Evolutionary conservation across 2,888 invertebrate species (phyloP).

Genomic region (Eilema sororculum): DNA sequence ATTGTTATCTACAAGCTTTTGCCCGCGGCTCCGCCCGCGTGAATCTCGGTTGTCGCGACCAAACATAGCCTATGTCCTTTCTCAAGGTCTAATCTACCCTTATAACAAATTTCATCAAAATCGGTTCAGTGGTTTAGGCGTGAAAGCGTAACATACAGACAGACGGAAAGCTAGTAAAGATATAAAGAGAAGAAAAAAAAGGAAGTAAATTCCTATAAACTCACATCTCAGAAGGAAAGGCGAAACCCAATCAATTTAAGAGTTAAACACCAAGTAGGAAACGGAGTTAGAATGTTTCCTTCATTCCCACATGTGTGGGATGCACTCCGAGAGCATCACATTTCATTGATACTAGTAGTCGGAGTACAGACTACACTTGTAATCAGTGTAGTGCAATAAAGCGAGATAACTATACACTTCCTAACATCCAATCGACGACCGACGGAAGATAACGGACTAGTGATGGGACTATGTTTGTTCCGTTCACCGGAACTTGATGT

Average conservation of each 20-base stretch:
- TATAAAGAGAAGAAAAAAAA: no score
- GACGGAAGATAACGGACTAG: slow-evolving; percentile 54
- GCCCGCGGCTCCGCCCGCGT: no score
- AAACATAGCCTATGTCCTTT: no score
- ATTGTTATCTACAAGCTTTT: no score
- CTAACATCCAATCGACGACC: slow-evolving; percentile 60
- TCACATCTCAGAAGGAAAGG: not conserved
- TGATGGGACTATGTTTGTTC: slow-evolving; percentile 41
- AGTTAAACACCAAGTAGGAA: slow-evolving; percentile 11
- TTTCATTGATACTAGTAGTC: slow-evolving; percentile 12
- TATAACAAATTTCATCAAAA: no score
- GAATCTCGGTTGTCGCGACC: no score
- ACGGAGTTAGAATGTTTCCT: slow-evolving; percentile 14
- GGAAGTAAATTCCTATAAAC: not conserved
- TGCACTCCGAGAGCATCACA: slow-evolving; percentile 3
- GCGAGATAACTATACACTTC: slow-evolving; percentile 59
- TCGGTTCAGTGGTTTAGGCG: no score
- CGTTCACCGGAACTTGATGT: slow-evolving; percentile 28
- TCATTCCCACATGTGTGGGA: slow-evolving; percentile 17
- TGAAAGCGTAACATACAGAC: no score
- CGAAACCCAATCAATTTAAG: not conserved
- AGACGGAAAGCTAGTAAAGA: no score
- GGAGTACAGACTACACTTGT: slow-evolving; percentile 36
- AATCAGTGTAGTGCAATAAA: slow-evolving; percentile 64
- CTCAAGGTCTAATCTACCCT: no score